phyloP scores from a whole-genome alignment of 2,113 vertebrate genomes.

The Cryptotis parvus region DNA sequence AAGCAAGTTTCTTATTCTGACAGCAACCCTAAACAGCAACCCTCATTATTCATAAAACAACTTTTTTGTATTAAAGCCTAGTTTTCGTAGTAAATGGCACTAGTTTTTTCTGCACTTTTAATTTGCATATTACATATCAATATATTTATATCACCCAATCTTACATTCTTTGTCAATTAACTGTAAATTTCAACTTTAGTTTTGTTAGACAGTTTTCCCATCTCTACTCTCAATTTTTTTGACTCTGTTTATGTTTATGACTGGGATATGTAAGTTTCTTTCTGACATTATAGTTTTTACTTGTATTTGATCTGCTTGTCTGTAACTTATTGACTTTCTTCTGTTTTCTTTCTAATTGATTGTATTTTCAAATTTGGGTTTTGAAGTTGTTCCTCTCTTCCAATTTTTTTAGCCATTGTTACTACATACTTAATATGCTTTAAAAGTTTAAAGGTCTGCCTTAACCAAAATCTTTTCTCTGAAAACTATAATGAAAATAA shows the following conservation, averaged over 20 bases:
- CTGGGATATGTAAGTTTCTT: not conserved
- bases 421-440: not conserved
- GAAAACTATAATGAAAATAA: not conserved
- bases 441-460: not conserved
- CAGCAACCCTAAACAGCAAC: not conserved
- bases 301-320: not conserved
- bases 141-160: not conserved
- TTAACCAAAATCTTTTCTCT: not conserved
- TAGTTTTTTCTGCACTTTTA: not conserved
- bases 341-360: not conserved
- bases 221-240: not conserved
- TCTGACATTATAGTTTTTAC: not conserved
- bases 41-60: not conserved
- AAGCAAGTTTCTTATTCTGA: constrained; percentile 14
- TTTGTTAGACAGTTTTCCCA: not conserved
- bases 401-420: not conserved
- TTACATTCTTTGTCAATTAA: constrained; percentile 27
- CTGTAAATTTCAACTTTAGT: not conserved
- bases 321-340: not conserved
- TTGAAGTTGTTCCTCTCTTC: not conserved
- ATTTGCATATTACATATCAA: not conserved
- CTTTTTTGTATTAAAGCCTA: not conserved
- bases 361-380: constrained; percentile 3
- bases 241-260: not conserved
- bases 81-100: not conserved